phyloP scores from a whole-genome alignment of 2,888 invertebrate species.

The Bombylius discolor region DNA sequence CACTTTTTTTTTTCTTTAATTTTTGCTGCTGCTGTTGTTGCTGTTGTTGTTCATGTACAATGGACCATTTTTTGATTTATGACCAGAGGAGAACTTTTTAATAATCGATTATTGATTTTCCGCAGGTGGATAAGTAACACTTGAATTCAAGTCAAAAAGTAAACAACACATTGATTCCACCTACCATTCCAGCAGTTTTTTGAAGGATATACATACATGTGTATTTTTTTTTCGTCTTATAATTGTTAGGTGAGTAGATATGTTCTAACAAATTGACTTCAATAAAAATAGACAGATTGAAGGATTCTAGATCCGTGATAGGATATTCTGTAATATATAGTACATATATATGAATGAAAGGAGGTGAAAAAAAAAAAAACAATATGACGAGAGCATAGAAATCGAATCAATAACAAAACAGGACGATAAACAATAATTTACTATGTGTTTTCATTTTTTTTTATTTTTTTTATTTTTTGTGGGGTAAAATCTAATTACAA shows the following conservation, averaged over 20 bases:
- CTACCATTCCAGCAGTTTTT: constrained; percentile 1
- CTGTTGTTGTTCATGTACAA: constrained; percentile 3
- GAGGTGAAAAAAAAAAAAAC: no score
- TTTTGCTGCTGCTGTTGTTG: background rate
- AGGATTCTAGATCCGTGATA: no score
- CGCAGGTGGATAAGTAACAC: constrained; percentile 8
- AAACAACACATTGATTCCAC: background rate
- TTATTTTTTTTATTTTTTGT: background rate
- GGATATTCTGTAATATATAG: no score
- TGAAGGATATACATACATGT: no score
- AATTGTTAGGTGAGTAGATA: background rate
- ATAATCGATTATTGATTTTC: constrained; percentile 16
- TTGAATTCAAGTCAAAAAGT: background rate
- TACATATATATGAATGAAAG: no score
- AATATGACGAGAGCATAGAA: background rate
- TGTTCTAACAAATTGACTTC: constrained; percentile 14
- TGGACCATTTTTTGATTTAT: constrained; percentile 13
- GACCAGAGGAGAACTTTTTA: constrained; percentile 13
- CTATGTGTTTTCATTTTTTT: background rate
- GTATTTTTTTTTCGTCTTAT: no score
- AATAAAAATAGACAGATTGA: constrained; percentile 5
- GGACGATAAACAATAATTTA: background rate
- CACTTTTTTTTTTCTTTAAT: constrained; percentile 3
- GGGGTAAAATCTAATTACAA: constrained; percentile 14
- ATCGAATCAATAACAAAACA: no score